Conservation (phyloP, 2,888 invertebrate species). For the Melinopterus prodromus region DNA sequence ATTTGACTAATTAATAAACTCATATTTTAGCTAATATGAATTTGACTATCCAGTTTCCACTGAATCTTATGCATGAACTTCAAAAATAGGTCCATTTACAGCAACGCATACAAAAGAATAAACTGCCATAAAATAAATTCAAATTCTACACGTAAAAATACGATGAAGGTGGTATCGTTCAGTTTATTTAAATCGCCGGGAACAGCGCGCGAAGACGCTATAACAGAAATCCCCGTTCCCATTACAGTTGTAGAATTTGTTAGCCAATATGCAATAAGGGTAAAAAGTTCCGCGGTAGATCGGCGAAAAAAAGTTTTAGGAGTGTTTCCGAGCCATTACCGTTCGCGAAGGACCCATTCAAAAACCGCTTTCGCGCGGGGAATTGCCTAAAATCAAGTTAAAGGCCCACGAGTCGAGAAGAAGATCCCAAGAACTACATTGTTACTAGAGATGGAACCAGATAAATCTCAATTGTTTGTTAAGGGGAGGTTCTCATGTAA, state of each 20-base stretch:
- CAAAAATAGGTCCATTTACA: too few relatives aligned
- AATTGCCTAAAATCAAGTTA: not conserved
- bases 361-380: not conserved
- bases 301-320: not conserved
- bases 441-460: not conserved
- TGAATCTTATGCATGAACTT: too few relatives aligned
- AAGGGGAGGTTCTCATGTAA: not conserved
- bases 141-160: not conserved
- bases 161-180: not conserved
- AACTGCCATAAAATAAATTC: not conserved
- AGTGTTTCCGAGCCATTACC: not conserved
- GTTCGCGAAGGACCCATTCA: not conserved
- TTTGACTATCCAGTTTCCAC: too few relatives aligned
- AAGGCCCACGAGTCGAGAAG: not conserved
- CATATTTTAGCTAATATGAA: too few relatives aligned
- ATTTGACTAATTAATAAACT: too few relatives aligned
- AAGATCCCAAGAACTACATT: not conserved
- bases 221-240: not conserved
- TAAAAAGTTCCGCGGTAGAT: not conserved
- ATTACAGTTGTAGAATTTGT: conserved; percentile 4
- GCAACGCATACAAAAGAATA: not conserved
- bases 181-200: not conserved
- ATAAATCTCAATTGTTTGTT: too few relatives aligned
- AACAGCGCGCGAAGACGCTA: not conserved
- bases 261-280: not conserved